These are phyloP conservation scores for Cistogaster globosa DNA, from an alignment of 2,888 invertebrate species.

Conservation along the genomic window DNA sequence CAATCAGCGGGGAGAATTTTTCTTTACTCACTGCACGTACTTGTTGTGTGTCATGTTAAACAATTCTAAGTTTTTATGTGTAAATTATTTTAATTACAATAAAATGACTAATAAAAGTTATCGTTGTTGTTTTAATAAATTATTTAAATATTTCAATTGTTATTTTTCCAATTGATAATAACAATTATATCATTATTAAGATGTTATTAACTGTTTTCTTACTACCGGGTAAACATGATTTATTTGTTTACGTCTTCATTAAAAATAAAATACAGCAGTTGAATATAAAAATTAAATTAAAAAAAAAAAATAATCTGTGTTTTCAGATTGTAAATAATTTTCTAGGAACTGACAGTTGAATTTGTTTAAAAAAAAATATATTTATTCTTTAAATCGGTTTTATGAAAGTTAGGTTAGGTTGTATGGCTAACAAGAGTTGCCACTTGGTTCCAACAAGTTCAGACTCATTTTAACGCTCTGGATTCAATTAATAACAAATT, in stretches of 20 bases:
- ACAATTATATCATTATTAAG: conserved; percentile 35
- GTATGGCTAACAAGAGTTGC: too few relatives aligned
- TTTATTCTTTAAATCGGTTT: too few relatives aligned
- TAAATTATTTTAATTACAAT: conserved; percentile 64
- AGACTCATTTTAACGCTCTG: too few relatives aligned
- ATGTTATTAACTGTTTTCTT: conserved; percentile 40
- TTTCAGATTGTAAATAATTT: neutral
- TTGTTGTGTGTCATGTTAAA: conserved; percentile 49
- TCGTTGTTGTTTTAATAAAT: conserved; percentile 52
- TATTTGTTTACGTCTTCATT: conserved; percentile 35
- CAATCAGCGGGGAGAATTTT: too few relatives aligned
- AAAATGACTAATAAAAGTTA: conserved; percentile 59
- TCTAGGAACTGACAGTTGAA: neutral
- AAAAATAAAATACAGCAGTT: conserved; percentile 4
- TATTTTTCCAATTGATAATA: conserved; percentile 40
- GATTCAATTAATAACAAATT: too few relatives aligned
- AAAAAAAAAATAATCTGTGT: neutral
- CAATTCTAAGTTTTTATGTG: conserved; percentile 26
- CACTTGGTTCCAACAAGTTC: too few relatives aligned
- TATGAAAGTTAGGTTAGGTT: too few relatives aligned
- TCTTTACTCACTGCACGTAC: conserved; percentile 35
- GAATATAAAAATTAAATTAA: conserved; percentile 1
- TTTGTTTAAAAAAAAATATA: too few relatives aligned
- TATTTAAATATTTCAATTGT: conserved; percentile 54
- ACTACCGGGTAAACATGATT: conserved; percentile 58